Evolutionary conservation across 1,140 invertebrate genomes (phyloP).

Genomic region (Apis dorsata): DNA sequence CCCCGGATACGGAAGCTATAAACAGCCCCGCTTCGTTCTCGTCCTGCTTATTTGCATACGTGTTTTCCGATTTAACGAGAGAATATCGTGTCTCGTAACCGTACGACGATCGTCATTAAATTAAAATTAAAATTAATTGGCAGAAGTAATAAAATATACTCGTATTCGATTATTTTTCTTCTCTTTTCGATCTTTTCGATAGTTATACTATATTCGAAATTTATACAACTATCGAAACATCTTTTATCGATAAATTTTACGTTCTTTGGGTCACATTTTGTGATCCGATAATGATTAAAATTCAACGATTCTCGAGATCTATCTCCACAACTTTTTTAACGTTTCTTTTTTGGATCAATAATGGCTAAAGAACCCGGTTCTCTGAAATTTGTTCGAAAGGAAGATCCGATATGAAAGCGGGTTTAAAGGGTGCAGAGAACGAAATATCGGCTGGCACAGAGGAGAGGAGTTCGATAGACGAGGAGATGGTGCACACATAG

Average conservation of each 20-base stretch:
- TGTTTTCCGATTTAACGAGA: constrained; percentile 17
- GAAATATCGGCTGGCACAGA: constrained; percentile 3
- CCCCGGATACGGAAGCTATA: constrained; percentile 29
- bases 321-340: no score
- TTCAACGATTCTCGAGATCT: no score
- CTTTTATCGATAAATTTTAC: no score
- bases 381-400: no score
- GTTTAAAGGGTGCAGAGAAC: not conserved
- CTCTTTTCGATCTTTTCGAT: not conserved
- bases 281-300: no score
- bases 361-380: no score
- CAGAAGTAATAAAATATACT: no score
- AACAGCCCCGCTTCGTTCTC: not conserved
- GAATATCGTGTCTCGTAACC: constrained; percentile 11
- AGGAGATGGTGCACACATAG: constrained; percentile 3
- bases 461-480: not conserved
- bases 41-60: not conserved
- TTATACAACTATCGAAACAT: constrained; percentile 7
- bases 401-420: not conserved
- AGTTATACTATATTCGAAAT: not conserved
- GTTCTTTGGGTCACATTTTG: no score
- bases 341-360: no score
- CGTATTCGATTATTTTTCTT: no score
- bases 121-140: not conserved
- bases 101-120: constrained; percentile 4